These are phyloP conservation scores for Cryptoprocta ferox DNA, from an alignment of 2,797 vertebrate species.

Conservation along the genomic window DNA sequence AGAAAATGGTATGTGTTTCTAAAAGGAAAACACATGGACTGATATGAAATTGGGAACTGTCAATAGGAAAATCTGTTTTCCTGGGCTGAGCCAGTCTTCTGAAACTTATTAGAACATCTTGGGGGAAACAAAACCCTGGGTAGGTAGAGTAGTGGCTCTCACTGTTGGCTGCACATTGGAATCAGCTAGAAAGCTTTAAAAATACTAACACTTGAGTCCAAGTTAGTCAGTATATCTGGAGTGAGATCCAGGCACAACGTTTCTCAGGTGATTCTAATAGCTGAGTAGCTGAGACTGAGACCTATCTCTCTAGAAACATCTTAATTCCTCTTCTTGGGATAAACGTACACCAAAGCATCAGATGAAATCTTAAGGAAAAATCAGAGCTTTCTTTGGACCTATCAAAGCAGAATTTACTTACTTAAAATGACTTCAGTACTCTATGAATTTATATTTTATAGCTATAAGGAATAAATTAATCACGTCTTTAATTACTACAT, in stretches of 20 bases:
- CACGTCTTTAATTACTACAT: not conserved
- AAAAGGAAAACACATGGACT: not conserved
- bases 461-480: not conserved
- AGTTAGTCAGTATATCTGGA: not conserved
- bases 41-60: conserved; percentile 51
- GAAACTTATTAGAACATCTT: not conserved
- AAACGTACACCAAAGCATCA: not conserved
- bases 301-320: not conserved
- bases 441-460: not conserved
- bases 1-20: not conserved
- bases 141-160: not conserved
- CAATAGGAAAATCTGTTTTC: conserved; percentile 55
- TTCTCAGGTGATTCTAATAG: not conserved
- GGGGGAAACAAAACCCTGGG: not conserved
- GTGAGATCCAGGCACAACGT: not conserved
- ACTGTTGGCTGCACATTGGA: not conserved
- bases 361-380: not conserved
- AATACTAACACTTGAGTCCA: not conserved
- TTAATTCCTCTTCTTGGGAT: not conserved
- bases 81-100: not conserved
- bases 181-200: not conserved
- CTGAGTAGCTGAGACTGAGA: not conserved
- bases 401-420: not conserved
- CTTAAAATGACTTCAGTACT: not conserved
- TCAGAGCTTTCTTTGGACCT: not conserved